Evolutionary conservation across 2,113 vertebrate species (phyloP).

Genomic region (Ictalurus punctatus): DNA sequence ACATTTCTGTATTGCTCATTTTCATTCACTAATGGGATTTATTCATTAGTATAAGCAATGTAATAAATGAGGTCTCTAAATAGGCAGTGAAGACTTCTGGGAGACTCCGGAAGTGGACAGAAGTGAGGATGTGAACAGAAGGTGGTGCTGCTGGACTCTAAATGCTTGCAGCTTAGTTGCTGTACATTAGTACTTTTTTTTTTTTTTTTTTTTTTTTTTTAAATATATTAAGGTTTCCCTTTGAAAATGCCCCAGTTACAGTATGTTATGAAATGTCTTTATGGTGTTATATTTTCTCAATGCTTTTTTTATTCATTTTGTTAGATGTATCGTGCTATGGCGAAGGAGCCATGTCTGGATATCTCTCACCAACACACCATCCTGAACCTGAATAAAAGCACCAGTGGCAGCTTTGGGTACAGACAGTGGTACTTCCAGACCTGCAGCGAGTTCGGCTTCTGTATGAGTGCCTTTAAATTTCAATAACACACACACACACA

Average conservation of each 20-base stretch:
- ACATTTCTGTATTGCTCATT: conserved; percentile 18
- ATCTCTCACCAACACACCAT: conserved; percentile 67
- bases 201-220: too few species aligned
- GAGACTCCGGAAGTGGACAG: background rate
- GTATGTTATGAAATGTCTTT: background rate
- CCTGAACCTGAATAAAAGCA: conserved; percentile 66
- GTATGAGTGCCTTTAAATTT: conserved; percentile 58
- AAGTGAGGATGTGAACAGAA: background rate
- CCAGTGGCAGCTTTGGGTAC: conserved; percentile 35
- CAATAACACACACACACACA: conserved; percentile 1
- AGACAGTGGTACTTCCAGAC: conserved; percentile 85
- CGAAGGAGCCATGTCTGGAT: conserved; percentile 68
- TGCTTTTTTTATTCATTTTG: background rate
- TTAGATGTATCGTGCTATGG: conserved; percentile 65
- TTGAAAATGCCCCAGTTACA: background rate
- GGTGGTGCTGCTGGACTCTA: conserved; percentile 15
- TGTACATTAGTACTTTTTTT: background rate
- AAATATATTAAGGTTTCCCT: background rate
- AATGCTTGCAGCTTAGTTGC: background rate
- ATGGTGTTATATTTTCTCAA: background rate
- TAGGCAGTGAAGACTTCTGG: background rate
- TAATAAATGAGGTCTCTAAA: conserved; percentile 27
- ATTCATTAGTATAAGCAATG: conserved; percentile 18
- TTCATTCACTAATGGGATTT: conserved; percentile 24
- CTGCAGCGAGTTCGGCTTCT: conserved; percentile 86